Evolutionary conservation across 2,797 vertebrate genomes (phyloP).

Genomic region (Myotis daubentonii): DNA sequence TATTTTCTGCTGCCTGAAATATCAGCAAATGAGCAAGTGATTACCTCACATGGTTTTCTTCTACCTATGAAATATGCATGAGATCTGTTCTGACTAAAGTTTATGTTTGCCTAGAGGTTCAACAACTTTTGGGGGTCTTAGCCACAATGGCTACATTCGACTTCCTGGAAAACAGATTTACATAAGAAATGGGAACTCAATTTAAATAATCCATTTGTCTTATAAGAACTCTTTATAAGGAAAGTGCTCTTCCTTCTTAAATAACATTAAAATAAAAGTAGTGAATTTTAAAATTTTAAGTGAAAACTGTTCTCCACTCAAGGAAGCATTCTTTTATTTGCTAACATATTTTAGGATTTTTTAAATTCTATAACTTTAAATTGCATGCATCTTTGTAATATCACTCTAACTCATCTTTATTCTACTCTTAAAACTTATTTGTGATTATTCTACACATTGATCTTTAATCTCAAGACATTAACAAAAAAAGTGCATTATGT

Average conservation of each 20-base stretch:
- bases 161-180: slow-evolving; percentile 50
- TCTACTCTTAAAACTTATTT: background rate
- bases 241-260: background rate
- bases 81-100: slow-evolving; percentile 43
- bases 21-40: slow-evolving; percentile 71
- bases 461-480: background rate
- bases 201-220: background rate
- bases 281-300: background rate
- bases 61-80: slow-evolving; percentile 72
- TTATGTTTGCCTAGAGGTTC: slow-evolving; percentile 53
- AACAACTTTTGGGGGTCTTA: slow-evolving; percentile 32
- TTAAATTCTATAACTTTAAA: background rate
- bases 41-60: slow-evolving; percentile 57
- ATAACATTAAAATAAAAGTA: background rate
- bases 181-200: background rate
- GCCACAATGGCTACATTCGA: slow-evolving; percentile 38
- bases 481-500: background rate
- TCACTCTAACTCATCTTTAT: background rate
- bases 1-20: slow-evolving; percentile 64
- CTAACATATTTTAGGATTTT: background rate
- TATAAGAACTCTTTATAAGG: background rate
- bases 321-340: background rate
- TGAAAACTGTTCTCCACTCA: background rate
- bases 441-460: background rate
- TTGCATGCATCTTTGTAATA: background rate